A percentile compares a stretch with the other conserved stretches of the same genome.
These are phyloP conservation scores for Ditylenchus weischeri DNA, from an alignment of 2,888 invertebrate species.

Conservation along the genomic window DNA sequence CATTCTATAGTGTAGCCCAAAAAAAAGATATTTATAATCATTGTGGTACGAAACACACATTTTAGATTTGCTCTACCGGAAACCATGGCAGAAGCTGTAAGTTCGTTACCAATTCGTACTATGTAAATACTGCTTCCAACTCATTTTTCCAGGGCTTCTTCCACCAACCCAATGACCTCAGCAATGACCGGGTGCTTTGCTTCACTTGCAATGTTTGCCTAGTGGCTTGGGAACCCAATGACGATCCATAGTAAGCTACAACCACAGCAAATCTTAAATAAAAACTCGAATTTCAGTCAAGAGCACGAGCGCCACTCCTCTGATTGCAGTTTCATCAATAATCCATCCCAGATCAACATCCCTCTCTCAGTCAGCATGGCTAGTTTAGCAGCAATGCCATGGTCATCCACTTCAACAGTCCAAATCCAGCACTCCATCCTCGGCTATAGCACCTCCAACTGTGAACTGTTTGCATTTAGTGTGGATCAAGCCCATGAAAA, in stretches of 20 bases:
- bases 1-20: too few relatives aligned
- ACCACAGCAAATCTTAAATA: neutral
- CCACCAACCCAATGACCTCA: constrained; percentile 82
- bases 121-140: too few relatives aligned
- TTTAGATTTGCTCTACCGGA: constrained; percentile 58
- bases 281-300: constrained; percentile 3
- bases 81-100: constrained; percentile 5
- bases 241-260: constrained; percentile 19
- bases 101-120: too few relatives aligned
- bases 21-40: too few relatives aligned
- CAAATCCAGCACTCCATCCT: constrained; percentile 3
- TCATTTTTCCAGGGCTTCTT: constrained; percentile 71
- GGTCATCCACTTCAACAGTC: neutral
- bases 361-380: constrained; percentile 20
- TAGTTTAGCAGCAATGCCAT: constrained; percentile 16
- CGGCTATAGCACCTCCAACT: constrained; percentile 14
- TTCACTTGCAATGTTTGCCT: constrained; percentile 90
- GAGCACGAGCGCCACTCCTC: constrained; percentile 23
- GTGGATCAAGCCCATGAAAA: constrained; percentile 4
- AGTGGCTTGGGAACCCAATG: constrained; percentile 71
- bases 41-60: too few relatives aligned
- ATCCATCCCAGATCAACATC: constrained; percentile 10
- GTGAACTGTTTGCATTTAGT: constrained; percentile 18
- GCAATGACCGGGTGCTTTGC: constrained; percentile 91
- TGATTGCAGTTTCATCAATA: constrained; percentile 12